Evolutionary conservation across 2,888 invertebrate species (phyloP).

Genomic region (Euzetes globulus): DNA sequence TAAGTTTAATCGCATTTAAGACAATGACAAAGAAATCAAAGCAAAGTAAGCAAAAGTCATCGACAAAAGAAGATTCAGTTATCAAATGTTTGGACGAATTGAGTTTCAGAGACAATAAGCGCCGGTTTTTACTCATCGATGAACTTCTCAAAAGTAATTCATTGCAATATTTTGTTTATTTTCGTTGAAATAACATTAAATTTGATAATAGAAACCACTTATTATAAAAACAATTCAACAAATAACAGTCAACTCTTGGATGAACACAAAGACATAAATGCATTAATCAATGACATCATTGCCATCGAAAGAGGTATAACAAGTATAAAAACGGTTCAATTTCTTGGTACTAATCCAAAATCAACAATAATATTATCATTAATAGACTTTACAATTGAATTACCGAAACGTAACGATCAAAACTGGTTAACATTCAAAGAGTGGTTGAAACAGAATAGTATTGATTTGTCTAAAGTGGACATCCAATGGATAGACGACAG

Average conservation of each 20-base stretch:
- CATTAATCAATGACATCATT: background rate
- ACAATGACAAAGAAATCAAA: background rate
- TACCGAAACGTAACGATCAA: conserved; percentile 35
- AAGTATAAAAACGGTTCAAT: no score
- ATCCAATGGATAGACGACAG: conserved; percentile 37
- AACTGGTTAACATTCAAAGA: conserved; percentile 37
- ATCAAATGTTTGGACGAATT: background rate
- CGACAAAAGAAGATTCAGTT: background rate
- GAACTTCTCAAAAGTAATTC: background rate
- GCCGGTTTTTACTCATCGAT: background rate
- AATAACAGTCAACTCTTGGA: conserved; percentile 13
- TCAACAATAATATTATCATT: background rate
- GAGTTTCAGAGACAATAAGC: conserved; percentile 11
- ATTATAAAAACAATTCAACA: conserved; percentile 17
- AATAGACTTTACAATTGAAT: conserved; percentile 20
- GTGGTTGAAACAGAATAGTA: conserved; percentile 38
- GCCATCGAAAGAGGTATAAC: conserved; percentile 39
- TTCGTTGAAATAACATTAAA: background rate
- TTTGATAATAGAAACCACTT: conserved; percentile 24
- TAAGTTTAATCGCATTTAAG: background rate
- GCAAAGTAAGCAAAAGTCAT: background rate
- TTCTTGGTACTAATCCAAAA: conserved; percentile 12
- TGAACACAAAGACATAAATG: conserved; percentile 29
- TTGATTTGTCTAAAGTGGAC: conserved; percentile 33
- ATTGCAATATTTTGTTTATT: background rate